Evolutionary conservation across 2,888 invertebrate genomes (phyloP), one percentile per base, ranked within the genome.

Genomic region (Amitus sp.): DNA sequence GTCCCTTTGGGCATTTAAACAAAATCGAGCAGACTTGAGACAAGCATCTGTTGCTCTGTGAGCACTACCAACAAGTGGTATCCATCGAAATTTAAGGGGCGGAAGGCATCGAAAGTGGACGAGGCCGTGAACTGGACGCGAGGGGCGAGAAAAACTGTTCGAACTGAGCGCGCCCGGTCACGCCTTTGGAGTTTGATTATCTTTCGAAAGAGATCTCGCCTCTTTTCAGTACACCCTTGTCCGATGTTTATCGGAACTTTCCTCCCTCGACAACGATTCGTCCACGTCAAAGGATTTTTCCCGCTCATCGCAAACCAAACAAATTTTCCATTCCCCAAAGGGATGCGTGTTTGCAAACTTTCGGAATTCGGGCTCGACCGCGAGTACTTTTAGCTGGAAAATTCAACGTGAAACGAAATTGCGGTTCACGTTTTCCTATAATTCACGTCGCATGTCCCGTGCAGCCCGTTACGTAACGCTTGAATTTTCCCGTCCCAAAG

Each of bases 31-130:
- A n/a, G n/a, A n/a, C n/a, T n/a, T n/a, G n/a, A n/a, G n/a, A n/a
- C n/a, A 62, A 71, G 73, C 74, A 74, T 74, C 74, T 74, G 74
- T 74, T 74, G 74, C 74, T 71, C 69, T 55, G 47, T 63, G 69
- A 66, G 67, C 66, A 56, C 66, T 65, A 63, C 74, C 74, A 74
- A 74, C 74, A 74, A 74, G 74, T 74, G 74, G 74, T 72, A 71
- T 72, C 69, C 63, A 65, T 67, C 71, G 70, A 74, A 74, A 74
- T 73, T 74, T 74, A 74, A 65, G 67, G 65, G 67, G 52, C 52
- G 57, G 60, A 42, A 49, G 51, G 60, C 43, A 43, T 46, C 54
- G 48, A 39, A 17, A 47, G 50, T 50, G 54, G 57, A 54, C 56
- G 46, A 47, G 51, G 51, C 34, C 48, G 50, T 49, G 40, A 52